Percentiles rank a stretch among this genome's conserved stretches.
These are phyloP conservation scores for Pharmacophagus antenor DNA, from an alignment of 2,888 invertebrate genomes.

Conservation along the genomic window DNA sequence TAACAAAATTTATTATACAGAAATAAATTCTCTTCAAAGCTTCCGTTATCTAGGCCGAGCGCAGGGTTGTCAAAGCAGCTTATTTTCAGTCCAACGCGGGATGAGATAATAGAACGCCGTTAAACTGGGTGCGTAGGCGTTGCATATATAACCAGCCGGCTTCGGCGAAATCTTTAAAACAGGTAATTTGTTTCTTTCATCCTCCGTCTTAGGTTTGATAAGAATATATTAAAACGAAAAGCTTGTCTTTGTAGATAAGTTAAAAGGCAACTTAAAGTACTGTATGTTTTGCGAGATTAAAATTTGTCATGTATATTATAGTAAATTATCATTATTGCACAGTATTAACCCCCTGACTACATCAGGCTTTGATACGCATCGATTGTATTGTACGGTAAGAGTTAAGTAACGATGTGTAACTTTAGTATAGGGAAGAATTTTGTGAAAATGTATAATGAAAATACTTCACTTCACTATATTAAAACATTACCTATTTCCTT, in stretches of 20 bases:
- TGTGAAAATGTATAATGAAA: too few relatives aligned
- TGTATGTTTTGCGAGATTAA: background rate
- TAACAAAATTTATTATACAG: slow-evolving; percentile 13
- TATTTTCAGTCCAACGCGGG: slow-evolving; percentile 69
- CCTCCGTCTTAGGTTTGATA: slow-evolving; percentile 53
- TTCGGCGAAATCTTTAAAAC: slow-evolving; percentile 61
- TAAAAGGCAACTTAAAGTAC: slow-evolving; percentile 38
- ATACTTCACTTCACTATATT: too few relatives aligned
- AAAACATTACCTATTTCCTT: too few relatives aligned
- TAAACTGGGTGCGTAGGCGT: slow-evolving; percentile 69
- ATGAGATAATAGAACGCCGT: slow-evolving; percentile 66
- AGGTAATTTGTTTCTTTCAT: slow-evolving; percentile 69
- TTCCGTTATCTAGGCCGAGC: slow-evolving; percentile 33
- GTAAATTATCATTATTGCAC: background rate
- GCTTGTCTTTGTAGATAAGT: slow-evolving; percentile 40
- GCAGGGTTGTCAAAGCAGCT: slow-evolving; percentile 52
- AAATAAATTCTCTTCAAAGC: slow-evolving; percentile 41
- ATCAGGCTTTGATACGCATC: too few relatives aligned
- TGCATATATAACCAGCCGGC: slow-evolving; percentile 56
- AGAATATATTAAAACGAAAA: slow-evolving; percentile 45
- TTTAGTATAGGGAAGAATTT: too few relatives aligned
- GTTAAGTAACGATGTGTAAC: too few relatives aligned
- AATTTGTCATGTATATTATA: background rate
- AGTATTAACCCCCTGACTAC: too few relatives aligned
- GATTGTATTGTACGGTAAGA: too few relatives aligned